Conservation (phyloP, 1,140 invertebrate species). For the Tetragonula clypearis region DNA sequence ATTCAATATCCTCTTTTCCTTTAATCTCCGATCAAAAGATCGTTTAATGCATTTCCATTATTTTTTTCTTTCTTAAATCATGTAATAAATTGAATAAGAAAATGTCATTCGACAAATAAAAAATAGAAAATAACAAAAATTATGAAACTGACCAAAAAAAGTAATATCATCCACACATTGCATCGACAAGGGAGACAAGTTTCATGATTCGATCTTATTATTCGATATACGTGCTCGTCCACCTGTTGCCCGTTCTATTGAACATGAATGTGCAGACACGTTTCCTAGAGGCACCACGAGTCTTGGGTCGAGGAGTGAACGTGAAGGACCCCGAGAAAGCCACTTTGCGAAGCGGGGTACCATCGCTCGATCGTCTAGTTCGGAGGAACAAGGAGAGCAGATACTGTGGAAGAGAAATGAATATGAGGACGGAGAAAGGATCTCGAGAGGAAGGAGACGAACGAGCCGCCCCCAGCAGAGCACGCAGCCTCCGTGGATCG, state of each 20-base stretch:
- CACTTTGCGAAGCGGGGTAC: conserved; percentile 7
- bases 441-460: conserved; percentile 60
- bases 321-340: conserved; percentile 29
- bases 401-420: background rate
- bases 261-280: conserved; percentile 12
- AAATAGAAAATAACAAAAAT: background rate
- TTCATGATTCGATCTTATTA: conserved; percentile 46
- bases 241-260: conserved; percentile 71
- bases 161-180: background rate
- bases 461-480: conserved; percentile 81
- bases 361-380: background rate
- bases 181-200: conserved; percentile 3
- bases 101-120: background rate
- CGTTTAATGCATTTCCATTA: background rate
- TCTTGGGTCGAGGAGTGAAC: conserved; percentile 20
- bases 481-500: conserved; percentile 73
- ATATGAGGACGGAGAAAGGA: conserved; percentile 2
- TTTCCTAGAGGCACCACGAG: conserved; percentile 57
- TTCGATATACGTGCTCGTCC: conserved; percentile 66
- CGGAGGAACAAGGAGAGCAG: background rate
- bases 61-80: background rate
- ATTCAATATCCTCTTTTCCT: too few species aligned
- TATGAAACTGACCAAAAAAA: background rate
- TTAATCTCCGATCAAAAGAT: too few species aligned
- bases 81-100: too few species aligned